These are phyloP conservation scores for Menura novaehollandiae DNA, from an alignment of 2,113 vertebrate genomes.

Conservation along the genomic window DNA sequence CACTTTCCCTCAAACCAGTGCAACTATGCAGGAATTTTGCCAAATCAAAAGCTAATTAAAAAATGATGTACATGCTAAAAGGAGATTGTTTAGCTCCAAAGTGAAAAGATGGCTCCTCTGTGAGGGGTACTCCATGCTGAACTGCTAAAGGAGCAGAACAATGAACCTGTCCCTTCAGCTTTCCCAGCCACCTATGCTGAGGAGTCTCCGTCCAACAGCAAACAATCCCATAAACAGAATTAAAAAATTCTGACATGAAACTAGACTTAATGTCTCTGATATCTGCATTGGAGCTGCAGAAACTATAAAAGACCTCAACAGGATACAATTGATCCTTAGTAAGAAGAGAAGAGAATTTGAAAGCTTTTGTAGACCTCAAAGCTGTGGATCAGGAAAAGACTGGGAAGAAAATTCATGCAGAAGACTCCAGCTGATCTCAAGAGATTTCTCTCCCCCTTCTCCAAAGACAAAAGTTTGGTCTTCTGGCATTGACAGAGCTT, in stretches of 20 bases:
- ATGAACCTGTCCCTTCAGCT: neutral
- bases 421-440: neutral
- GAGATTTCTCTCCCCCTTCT: neutral
- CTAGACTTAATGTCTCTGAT: neutral
- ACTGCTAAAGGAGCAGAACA: neutral
- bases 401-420: neutral
- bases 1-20: neutral
- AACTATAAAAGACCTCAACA: neutral
- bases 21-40: neutral
- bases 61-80: neutral
- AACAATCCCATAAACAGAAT: neutral
- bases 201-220: neutral
- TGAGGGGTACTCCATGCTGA: neutral
- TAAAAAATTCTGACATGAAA: neutral
- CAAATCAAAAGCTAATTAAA: neutral
- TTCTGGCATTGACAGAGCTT: neutral
- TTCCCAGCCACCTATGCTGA: neutral
- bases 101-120: neutral
- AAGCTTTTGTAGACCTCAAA: neutral
- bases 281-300: neutral
- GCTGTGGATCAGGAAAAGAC: neutral
- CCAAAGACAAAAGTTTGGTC: neutral
- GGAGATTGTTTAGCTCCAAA: neutral
- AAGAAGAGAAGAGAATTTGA: neutral
- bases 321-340: neutral